Base-by-base conservation (phyloP, 2,113 vertebrate genomes). In the Tetrax tetrax region DNA sequence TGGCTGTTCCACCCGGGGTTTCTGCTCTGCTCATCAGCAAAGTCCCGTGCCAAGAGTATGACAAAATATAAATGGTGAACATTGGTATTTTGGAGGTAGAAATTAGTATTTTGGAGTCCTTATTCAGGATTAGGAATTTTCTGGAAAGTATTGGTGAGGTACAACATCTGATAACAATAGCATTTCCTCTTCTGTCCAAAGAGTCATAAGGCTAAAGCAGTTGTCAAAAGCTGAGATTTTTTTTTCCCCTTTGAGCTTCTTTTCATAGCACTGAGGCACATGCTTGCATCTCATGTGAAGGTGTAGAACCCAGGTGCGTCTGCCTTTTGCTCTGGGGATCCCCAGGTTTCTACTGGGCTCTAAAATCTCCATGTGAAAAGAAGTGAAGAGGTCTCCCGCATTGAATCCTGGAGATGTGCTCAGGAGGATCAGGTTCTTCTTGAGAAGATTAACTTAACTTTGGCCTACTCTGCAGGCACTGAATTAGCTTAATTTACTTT, bases 131-230 rank as follows among this genome's bases (percentile, higher is more conserved):
- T 53, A 43, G 66, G 28, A 41, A 10, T 37, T 51, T 43, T 64
- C 35, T 45, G 41, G 18, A 60, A 78, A 56, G 12, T 31, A 65
- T 25, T 47, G 29, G 3, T 75, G 53, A 69, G 19, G 9, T 37
- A 7, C 53, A 59, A 19, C 41, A 17, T 53, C 38, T 72, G 33
- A 20, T 41, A 28, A 33, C 41, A 7, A 3, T 4, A 45, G 6
- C 41, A 35, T 29, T 83, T 65, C 29, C 17, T 33, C 4, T 41
- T 60, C 35, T 50, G 21, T 21, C 21, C 64, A 14, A 43, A 51
- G 29, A 33, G 6, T 25, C 18, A 3, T 18, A 33, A 59, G 14
- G 14, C 37, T 65, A 59, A 60, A 1, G 0, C 3, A 23, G 1
- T 6, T 50, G 4, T 19, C 61, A 17, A 63, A 69, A 71, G 3